Evolutionary conservation across 2,888 invertebrate species (phyloP).

Genomic region (Tanypteryx hageni): DNA sequence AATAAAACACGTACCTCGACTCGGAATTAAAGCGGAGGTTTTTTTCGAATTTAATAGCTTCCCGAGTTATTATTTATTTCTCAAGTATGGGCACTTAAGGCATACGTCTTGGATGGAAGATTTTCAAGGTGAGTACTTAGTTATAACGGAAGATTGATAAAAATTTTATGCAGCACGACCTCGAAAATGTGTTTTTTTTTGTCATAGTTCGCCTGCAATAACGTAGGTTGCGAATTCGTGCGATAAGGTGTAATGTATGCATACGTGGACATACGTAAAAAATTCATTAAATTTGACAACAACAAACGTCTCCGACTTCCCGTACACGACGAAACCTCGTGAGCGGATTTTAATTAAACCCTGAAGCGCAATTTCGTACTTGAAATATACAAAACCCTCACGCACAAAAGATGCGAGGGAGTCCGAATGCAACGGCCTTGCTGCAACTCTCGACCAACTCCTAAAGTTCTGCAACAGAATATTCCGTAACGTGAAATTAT

Average conservation of each 20-base stretch:
- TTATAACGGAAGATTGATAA: not conserved
- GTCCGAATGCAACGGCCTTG: not conserved
- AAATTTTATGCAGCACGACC: not conserved
- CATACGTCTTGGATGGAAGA: not conserved
- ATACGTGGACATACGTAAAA: not conserved
- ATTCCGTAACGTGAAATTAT: not conserved
- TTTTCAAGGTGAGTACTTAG: not conserved
- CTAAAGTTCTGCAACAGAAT: not conserved
- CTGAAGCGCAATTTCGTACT: not conserved
- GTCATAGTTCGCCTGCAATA: not conserved
- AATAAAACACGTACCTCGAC: too few species aligned
- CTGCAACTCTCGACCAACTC: not conserved
- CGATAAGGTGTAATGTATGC: not conserved
- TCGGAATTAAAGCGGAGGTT: not conserved
- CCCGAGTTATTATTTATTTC: not conserved
- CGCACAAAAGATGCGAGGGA: not conserved
- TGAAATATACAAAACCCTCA: not conserved
- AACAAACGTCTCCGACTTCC: not conserved
- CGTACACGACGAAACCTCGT: not conserved
- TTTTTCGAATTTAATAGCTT: not conserved
- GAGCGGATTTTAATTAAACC: not conserved
- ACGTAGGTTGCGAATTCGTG: not conserved
- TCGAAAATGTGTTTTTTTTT: not conserved
- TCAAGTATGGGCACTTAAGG: not conserved
- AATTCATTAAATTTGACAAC: not conserved